A percentile compares a stretch with the other conserved stretches of the same genome.
Conservation (phyloP, 1,140 invertebrate genomes). For the Kradibia gibbosae region DNA sequence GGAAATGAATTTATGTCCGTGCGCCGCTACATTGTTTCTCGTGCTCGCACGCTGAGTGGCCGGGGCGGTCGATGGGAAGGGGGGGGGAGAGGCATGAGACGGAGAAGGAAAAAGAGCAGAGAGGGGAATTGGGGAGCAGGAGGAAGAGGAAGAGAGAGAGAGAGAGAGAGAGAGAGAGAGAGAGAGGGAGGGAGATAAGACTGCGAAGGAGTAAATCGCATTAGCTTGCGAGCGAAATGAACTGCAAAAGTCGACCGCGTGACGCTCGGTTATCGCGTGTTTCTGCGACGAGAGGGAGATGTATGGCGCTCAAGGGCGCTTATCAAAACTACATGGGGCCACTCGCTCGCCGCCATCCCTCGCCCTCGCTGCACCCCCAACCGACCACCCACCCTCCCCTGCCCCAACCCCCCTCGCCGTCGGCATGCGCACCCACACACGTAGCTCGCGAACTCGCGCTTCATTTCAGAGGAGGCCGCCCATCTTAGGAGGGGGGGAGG, state of each 20-base stretch:
- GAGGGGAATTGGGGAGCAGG: no score
- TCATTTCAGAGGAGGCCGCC: no score
- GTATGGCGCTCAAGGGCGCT: background rate
- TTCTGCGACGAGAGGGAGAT: background rate
- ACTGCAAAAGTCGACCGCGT: background rate
- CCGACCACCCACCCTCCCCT: no score
- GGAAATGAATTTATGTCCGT: constrained; percentile 38
- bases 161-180: no score
- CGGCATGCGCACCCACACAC: no score
- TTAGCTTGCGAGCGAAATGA: constrained; percentile 14
- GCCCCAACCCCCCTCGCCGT: no score
- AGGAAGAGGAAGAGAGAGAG: no score
- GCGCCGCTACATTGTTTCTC: constrained; percentile 19
- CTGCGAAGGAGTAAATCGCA: constrained; percentile 23
- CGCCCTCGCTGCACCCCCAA: background rate
- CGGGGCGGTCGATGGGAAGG: no score
- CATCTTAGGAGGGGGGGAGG: no score
- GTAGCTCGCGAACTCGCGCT: no score
- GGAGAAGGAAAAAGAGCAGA: no score
- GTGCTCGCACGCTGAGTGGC: background rate
- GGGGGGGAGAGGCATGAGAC: no score
- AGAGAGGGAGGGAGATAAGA: constrained; percentile 12
- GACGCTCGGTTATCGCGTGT: background rate
- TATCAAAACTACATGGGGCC: constrained; percentile 8
- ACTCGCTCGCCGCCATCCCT: background rate